These are phyloP conservation scores for Parasteatoda lunata DNA, from an alignment of 2,888 invertebrate species.

Conservation along the genomic window DNA sequence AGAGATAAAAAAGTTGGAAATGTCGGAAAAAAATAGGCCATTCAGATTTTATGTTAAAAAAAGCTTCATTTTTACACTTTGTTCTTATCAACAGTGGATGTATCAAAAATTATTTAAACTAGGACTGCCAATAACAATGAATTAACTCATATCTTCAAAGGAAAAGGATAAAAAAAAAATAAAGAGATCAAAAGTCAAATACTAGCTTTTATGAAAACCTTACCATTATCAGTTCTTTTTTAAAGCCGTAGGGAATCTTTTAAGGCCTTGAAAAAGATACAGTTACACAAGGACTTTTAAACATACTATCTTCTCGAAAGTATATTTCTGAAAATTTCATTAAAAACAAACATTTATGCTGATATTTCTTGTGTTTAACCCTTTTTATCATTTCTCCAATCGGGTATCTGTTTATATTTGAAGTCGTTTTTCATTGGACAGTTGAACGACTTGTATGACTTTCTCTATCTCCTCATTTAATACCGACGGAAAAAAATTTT, in stretches of 20 bases:
- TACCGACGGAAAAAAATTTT: no score
- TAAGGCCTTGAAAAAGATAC: constrained; percentile 59
- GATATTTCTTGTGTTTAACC: constrained; percentile 38
- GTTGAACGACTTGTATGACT: neutral
- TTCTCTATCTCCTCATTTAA: neutral
- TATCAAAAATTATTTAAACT: constrained; percentile 64
- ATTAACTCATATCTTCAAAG: constrained; percentile 39
- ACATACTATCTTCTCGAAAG: constrained; percentile 31
- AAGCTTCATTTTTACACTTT: constrained; percentile 22
- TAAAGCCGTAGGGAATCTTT: constrained; percentile 19
- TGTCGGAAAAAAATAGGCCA: constrained; percentile 6
- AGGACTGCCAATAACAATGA: constrained; percentile 51
- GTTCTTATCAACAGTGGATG: constrained; percentile 32
- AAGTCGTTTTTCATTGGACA: neutral
- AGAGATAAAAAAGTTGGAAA: neutral
- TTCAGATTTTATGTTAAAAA: constrained; percentile 33
- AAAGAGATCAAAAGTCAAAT: constrained; percentile 40
- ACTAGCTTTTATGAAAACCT: constrained; percentile 25
- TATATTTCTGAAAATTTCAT: constrained; percentile 9
- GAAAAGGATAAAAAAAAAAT: constrained; percentile 17
- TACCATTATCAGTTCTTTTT: constrained; percentile 45
- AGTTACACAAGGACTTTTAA: constrained; percentile 47
- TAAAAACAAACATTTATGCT: constrained; percentile 48
- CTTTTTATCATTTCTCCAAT: constrained; percentile 2
- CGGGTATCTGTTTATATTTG: neutral